Conservation (phyloP, 2,113 vertebrate species). For the Pandion haliaetus region DNA sequence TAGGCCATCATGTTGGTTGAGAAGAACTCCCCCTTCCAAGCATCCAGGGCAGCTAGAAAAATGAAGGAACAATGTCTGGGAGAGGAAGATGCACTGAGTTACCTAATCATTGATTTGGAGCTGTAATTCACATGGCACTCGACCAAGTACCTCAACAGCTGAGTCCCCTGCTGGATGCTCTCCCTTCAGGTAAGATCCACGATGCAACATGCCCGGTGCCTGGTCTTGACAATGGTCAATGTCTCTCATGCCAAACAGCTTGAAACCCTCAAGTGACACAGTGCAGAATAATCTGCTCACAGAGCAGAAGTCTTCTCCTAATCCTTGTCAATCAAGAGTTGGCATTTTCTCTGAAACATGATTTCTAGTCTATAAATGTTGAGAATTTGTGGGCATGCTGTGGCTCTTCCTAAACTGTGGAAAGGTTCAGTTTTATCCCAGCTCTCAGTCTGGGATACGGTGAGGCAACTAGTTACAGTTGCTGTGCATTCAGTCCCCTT, state of each 20-base stretch:
- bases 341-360: not conserved
- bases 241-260: accelerated
- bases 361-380: not conserved
- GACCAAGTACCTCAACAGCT: not conserved
- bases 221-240: not conserved
- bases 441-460: not conserved
- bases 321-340: not conserved
- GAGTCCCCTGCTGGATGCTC: not conserved
- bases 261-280: not conserved
- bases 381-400: not conserved
- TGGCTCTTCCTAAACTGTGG: not conserved
- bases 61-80: not conserved
- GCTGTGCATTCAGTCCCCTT: not conserved
- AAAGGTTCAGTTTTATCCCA: not conserved
- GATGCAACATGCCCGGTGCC: accelerated
- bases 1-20: accelerated
- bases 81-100: not conserved
- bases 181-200: not conserved
- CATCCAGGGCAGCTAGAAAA: not conserved
- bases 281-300: not conserved
- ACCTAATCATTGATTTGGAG: not conserved
- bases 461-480: not conserved
- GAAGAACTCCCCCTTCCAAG: not conserved
- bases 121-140: not conserved
- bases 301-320: not conserved